Conservation (phyloP, 1,140 invertebrate genomes). For the Orius insidiosus region DNA sequence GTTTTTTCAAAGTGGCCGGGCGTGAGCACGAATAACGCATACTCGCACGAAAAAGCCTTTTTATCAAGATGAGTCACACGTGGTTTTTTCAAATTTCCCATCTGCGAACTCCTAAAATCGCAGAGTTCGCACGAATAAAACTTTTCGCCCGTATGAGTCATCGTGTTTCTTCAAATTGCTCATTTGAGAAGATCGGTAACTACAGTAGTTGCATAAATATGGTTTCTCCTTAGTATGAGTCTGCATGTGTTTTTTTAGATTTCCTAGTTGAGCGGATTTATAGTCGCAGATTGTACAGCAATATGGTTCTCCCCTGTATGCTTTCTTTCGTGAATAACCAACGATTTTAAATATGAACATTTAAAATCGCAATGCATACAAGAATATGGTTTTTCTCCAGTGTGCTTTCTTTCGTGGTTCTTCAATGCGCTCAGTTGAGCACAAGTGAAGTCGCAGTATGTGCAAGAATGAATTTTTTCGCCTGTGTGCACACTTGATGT, state of each 20-base stretch:
- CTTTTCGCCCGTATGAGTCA: too few relatives aligned
- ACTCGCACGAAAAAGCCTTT: too few relatives aligned
- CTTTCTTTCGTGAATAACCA: conserved; percentile 27
- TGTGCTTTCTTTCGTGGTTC: too few relatives aligned
- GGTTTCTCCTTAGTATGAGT: conserved; percentile 54
- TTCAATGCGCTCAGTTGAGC: not conserved
- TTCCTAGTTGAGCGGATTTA: conserved; percentile 1
- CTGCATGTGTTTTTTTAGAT: conserved; percentile 30
- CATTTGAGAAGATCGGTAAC: not conserved
- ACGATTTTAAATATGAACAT: too few relatives aligned
- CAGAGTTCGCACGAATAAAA: too few relatives aligned
- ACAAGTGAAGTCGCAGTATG: conserved; percentile 5
- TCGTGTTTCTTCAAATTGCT: conserved; percentile 2
- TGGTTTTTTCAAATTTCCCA: too few relatives aligned
- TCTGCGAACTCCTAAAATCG: too few relatives aligned
- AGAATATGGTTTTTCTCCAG: too few relatives aligned
- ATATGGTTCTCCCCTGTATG: conserved; percentile 6
- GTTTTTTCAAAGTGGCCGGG: too few relatives aligned
- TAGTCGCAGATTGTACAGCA: conserved; percentile 10
- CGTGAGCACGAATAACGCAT: too few relatives aligned
- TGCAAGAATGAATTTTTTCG: conserved; percentile 9
- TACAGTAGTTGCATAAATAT: conserved; percentile 45
- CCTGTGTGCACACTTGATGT: conserved; percentile 20
- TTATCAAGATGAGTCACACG: too few relatives aligned
- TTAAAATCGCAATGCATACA: conserved; percentile 30